These are phyloP conservation scores for Octomys mimax DNA, from an alignment of 2,797 vertebrate species.

Conservation along the genomic window DNA sequence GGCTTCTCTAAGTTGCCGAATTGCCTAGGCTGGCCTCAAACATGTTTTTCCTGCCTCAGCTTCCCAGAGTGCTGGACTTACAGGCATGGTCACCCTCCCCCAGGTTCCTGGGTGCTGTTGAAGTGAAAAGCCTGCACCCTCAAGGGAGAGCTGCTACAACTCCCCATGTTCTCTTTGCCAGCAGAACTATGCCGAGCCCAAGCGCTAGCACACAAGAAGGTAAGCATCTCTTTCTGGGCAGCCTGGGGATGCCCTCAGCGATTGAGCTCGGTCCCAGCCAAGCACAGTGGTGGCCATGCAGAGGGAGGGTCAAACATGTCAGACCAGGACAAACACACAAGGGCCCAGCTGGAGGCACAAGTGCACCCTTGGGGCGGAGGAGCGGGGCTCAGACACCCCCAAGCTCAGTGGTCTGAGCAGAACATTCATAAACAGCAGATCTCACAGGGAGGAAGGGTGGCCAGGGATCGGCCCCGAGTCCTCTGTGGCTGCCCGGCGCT, in stretches of 20 bases:
- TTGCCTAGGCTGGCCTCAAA: not conserved
- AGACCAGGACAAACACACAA: not conserved
- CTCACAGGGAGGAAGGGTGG: not conserved
- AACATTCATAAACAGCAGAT: not conserved
- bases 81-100: not conserved
- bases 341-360: not conserved
- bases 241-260: not conserved
- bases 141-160: not conserved
- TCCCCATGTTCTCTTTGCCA: not conserved
- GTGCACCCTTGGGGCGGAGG: not conserved
- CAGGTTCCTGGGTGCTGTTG: not conserved
- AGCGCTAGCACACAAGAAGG: not conserved
- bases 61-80: not conserved
- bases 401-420: not conserved
- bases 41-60: not conserved
- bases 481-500: not conserved
- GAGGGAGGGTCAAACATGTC: not conserved
- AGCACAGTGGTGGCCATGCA: not conserved
- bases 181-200: not conserved
- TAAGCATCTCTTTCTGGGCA: not conserved
- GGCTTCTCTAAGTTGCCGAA: not conserved
- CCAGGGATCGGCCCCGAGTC: too few species aligned
- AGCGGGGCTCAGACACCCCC: not conserved
- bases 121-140: not conserved
- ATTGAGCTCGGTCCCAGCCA: not conserved